Evolutionary conservation across 2,113 vertebrate species (phyloP).

Genomic region (Catharus bicknelli): DNA sequence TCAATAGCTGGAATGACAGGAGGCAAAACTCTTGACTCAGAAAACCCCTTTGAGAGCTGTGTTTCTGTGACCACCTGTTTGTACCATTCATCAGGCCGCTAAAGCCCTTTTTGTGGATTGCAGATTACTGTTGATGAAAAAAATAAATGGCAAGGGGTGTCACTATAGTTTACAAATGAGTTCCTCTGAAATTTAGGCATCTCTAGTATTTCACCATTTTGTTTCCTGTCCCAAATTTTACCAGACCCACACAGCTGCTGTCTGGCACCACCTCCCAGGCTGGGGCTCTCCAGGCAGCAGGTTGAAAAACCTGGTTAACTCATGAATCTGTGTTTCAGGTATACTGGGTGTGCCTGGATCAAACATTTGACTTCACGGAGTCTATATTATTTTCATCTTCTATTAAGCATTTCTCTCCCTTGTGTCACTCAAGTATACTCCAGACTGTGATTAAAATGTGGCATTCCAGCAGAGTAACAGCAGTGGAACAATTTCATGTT

Average conservation of each 20-base stretch:
- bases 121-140: not conserved
- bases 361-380: constrained; percentile 33
- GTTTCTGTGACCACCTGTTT: not conserved
- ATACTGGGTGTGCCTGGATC: not conserved
- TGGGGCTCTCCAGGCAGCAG: constrained; percentile 22
- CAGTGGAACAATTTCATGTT: constrained; percentile 52
- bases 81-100: not conserved
- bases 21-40: not conserved
- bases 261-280: constrained; percentile 1
- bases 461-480: constrained; percentile 30
- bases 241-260: not conserved
- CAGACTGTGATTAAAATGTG: constrained; percentile 45
- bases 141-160: not conserved
- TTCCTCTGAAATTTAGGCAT: not conserved
- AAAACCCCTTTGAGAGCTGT: not conserved
- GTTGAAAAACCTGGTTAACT: constrained; percentile 31
- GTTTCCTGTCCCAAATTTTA: not conserved
- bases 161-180: not conserved
- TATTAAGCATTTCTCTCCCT: constrained; percentile 46
- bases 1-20: not conserved
- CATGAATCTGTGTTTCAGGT: not conserved
- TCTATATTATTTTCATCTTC: constrained; percentile 34
- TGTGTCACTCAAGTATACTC: constrained; percentile 34
- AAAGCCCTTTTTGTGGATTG: not conserved
- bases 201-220: not conserved